These are phyloP conservation scores for Nannoperca australis DNA, from an alignment of 2,797 vertebrate species.

Conservation along the genomic window DNA sequence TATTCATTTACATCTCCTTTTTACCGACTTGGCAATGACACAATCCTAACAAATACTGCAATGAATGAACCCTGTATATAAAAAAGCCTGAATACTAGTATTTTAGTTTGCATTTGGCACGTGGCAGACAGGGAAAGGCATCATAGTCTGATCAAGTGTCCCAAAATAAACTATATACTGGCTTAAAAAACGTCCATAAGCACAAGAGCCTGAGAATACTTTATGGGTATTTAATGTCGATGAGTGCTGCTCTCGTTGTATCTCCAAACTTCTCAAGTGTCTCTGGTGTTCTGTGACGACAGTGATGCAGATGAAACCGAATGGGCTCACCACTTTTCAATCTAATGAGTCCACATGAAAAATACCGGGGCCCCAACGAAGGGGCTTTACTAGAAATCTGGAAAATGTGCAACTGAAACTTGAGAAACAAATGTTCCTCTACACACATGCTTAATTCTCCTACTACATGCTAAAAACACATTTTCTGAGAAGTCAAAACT, in stretches of 20 bases:
- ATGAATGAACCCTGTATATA: background rate
- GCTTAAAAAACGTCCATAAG: background rate
- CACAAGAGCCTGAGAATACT: background rate
- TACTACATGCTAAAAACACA: background rate
- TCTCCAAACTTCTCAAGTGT: background rate
- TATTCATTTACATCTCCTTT: slow-evolving; percentile 10
- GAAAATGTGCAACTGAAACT: slow-evolving; percentile 19
- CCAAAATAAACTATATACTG: background rate
- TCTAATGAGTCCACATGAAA: slow-evolving; percentile 31
- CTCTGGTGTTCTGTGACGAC: background rate
- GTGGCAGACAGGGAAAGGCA: background rate
- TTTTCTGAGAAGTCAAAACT: background rate
- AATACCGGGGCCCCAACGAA: slow-evolving; percentile 8
- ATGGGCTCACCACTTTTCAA: slow-evolving; percentile 22
- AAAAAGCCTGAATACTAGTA: background rate
- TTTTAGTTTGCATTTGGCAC: background rate
- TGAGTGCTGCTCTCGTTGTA: background rate
- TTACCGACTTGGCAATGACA: background rate
- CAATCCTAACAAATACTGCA: background rate
- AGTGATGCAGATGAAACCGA: slow-evolving; percentile 25
- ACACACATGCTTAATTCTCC: background rate
- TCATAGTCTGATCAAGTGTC: background rate
- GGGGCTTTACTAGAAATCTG: slow-evolving; percentile 5
- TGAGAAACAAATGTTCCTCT: background rate
- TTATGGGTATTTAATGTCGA: background rate